Conservation (phyloP, 2,113 vertebrate species). For the Laticauda colubrina region DNA sequence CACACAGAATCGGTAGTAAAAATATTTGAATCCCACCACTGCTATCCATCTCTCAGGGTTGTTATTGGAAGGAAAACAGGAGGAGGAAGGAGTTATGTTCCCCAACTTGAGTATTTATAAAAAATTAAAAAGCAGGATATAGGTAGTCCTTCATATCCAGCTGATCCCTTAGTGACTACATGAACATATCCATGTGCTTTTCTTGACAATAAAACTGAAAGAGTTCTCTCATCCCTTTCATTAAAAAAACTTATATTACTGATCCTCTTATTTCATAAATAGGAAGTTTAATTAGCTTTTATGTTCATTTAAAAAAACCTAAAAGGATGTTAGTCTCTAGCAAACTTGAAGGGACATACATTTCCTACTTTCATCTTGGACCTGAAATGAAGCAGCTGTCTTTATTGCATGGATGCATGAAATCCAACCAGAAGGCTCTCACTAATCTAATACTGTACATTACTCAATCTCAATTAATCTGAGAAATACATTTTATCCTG, state of each 20-base stretch:
- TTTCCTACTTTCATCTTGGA: neutral
- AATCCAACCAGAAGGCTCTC: neutral
- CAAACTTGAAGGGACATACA: neutral
- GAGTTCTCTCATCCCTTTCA: neutral
- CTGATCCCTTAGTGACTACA: neutral
- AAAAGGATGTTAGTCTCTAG: neutral
- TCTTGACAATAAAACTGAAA: neutral
- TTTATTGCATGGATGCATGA: neutral
- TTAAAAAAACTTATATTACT: neutral
- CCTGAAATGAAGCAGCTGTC: no score
- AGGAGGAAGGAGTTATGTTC: neutral
- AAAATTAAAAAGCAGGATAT: neutral
- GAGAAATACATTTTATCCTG: neutral
- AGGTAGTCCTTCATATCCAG: neutral
- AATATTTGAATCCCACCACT: no score
- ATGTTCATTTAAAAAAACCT: neutral
- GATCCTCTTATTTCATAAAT: neutral
- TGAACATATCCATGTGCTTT: neutral
- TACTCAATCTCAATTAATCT: neutral
- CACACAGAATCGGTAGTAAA: no score
- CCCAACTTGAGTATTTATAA: neutral
- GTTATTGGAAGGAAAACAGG: no score
- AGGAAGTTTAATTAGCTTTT: neutral
- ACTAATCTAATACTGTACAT: neutral
- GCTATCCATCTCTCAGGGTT: no score